These are phyloP conservation scores for Allophyes oxyacanthae DNA, from an alignment of 2,888 invertebrate species.

Conservation along the genomic window DNA sequence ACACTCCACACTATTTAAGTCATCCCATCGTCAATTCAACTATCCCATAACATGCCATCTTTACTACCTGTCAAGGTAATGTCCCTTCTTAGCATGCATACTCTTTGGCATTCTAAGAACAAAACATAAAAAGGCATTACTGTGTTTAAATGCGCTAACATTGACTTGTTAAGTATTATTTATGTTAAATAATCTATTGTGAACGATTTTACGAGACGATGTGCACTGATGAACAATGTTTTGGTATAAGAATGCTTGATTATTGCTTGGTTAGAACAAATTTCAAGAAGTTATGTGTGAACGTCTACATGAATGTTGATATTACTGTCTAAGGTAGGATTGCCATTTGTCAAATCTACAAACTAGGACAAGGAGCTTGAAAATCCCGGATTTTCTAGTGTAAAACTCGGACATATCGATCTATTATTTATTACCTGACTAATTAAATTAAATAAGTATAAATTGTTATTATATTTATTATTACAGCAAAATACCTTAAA, in stretches of 20 bases:
- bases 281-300: constrained; percentile 22
- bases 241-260: constrained; percentile 34
- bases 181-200: constrained; percentile 58
- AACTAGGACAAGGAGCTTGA: too few species aligned
- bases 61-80: constrained; percentile 12
- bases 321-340: constrained; percentile 12
- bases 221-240: constrained; percentile 33
- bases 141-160: constrained; percentile 40
- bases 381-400: too few species aligned
- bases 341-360: too few species aligned
- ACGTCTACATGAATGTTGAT: constrained; percentile 8
- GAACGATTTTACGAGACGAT: constrained; percentile 46
- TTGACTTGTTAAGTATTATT: constrained; percentile 50
- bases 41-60: constrained; percentile 1
- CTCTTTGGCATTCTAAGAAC: constrained; percentile 47
- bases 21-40: not conserved
- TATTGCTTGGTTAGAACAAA: constrained; percentile 18
- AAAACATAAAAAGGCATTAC: constrained; percentile 45
- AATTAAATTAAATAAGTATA: too few species aligned
- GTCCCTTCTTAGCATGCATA: constrained; percentile 17
- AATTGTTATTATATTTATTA: too few species aligned
- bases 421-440: too few species aligned
- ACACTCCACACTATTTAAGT: not conserved
- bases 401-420: too few species aligned
- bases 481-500: too few species aligned